A percentile compares a stretch with the other conserved stretches of the same genome.
Evolutionary conservation across 1,140 invertebrate species (phyloP).

Genomic region (Ctenoplectra terminalis): DNA sequence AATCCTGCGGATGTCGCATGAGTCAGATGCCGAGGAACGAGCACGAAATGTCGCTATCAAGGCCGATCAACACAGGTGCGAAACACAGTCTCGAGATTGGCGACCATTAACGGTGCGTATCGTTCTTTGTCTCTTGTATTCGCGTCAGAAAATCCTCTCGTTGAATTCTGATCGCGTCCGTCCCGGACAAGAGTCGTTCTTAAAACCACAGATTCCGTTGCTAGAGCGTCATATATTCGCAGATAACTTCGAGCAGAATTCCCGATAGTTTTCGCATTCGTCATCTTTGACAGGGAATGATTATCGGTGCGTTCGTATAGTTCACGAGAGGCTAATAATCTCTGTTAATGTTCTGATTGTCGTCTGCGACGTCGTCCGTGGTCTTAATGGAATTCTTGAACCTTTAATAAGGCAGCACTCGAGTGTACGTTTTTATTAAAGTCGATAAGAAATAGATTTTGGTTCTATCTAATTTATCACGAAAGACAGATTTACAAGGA

Average conservation of each 20-base stretch:
- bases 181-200: neutral
- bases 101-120: neutral
- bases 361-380: neutral
- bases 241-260: neutral
- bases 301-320: neutral
- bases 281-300: neutral
- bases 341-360: neutral
- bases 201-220: neutral
- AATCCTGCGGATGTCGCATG: neutral
- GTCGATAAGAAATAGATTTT: neutral
- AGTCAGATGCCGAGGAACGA: neutral
- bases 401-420: neutral
- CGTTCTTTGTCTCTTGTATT: neutral
- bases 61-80: neutral
- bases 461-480: too few species aligned
- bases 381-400: neutral
- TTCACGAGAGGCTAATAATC: neutral
- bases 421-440: neutral
- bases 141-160: neutral
- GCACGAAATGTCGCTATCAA: neutral
- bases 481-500: neutral
- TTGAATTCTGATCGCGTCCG: neutral
- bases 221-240: constrained; percentile 43
- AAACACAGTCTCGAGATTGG: neutral
- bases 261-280: neutral